phyloP scores from a whole-genome alignment of 1,140 invertebrate species.

The Diorhabda sublineata region DNA sequence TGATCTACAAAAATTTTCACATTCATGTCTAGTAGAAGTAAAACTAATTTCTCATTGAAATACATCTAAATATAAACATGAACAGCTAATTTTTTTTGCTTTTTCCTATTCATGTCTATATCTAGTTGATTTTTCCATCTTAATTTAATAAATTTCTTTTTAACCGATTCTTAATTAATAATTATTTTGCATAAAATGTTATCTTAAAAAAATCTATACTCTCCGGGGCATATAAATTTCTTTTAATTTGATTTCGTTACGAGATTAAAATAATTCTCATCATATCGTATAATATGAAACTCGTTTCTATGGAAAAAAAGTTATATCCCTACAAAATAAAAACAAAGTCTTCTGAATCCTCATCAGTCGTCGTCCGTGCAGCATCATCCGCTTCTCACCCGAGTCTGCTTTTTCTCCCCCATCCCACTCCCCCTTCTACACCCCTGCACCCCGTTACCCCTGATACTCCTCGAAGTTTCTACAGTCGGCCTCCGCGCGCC shows the following conservation, averaged over 20 bases:
- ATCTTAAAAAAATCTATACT: too few species aligned
- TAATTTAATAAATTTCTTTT: too few species aligned
- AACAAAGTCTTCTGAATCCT: not conserved
- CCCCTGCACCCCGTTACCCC: not conserved
- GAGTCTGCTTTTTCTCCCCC: constrained; percentile 17
- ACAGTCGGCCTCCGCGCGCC: constrained; percentile 17
- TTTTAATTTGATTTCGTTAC: not conserved
- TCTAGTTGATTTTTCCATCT: too few species aligned
- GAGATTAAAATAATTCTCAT: constrained; percentile 1
- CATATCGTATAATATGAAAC: not conserved
- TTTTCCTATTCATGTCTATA: too few species aligned
- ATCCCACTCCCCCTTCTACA: not conserved
- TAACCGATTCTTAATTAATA: too few species aligned
- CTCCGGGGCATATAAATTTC: too few species aligned
- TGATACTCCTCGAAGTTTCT: constrained; percentile 17
- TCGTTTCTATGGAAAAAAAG: not conserved
- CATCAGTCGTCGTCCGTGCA: constrained; percentile 9
- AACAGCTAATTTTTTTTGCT: too few species aligned
- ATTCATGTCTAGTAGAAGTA: too few species aligned
- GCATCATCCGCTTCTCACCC: constrained; percentile 12
- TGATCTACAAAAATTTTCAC: too few species aligned
- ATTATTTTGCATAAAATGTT: too few species aligned
- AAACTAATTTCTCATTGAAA: too few species aligned
- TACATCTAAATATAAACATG: too few species aligned
- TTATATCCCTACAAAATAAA: not conserved